These are phyloP conservation scores for Suricata suricatta DNA, from an alignment of 2,113 vertebrate genomes.

Conservation along the genomic window DNA sequence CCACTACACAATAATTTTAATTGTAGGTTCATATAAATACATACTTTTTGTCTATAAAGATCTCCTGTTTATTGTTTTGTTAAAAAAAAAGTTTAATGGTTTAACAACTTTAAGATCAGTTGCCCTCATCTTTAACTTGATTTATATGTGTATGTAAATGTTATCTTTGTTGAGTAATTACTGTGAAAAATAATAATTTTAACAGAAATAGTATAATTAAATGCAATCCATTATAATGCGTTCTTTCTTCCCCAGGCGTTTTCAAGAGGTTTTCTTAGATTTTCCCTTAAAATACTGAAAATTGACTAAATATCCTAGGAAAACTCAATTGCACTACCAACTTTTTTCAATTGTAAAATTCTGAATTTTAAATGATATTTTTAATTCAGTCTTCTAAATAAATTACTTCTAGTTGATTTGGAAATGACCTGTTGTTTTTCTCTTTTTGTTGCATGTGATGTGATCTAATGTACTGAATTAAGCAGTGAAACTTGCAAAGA, in stretches of 20 bases:
- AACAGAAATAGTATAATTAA: conserved; percentile 50
- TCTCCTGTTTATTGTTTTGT: conserved; percentile 16
- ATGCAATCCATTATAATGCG: background rate
- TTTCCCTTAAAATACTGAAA: conserved; percentile 47
- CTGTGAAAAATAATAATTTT: conserved; percentile 28
- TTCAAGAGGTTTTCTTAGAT: conserved; percentile 30
- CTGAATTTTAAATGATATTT: conserved; percentile 37
- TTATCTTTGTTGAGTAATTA: conserved; percentile 57
- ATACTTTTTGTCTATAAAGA: conserved; percentile 48
- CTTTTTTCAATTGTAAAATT: conserved; percentile 57
- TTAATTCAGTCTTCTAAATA: conserved; percentile 56
- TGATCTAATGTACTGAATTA: conserved; percentile 24
- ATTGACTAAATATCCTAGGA: conserved; percentile 11
- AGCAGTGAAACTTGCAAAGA: conserved; percentile 23
- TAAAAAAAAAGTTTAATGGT: background rate
- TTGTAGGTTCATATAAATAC: background rate
- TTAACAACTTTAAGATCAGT: conserved; percentile 48
- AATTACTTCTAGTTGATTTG: conserved; percentile 38
- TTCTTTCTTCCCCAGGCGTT: background rate
- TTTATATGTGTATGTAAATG: conserved; percentile 38
- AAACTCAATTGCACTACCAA: conserved; percentile 15
- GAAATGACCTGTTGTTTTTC: conserved; percentile 28
- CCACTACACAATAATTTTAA: conserved; percentile 31
- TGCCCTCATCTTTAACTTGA: conserved; percentile 20
- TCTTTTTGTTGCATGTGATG: conserved; percentile 7